Evolutionary conservation across 2,888 invertebrate species (phyloP).

Genomic region (Metalampra italica): DNA sequence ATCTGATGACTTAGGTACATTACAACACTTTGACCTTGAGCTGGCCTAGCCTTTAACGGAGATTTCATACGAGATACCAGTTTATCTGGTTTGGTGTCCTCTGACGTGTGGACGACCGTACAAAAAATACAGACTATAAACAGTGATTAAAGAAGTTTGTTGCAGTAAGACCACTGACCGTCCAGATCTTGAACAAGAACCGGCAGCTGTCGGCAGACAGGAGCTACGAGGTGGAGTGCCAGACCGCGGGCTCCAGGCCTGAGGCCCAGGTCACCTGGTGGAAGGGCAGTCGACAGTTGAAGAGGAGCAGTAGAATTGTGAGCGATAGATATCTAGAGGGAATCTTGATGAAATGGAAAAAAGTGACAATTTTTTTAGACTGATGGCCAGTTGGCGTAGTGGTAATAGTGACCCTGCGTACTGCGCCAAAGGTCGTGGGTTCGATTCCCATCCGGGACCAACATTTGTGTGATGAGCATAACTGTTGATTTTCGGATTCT

Average conservation of each 20-base stretch:
- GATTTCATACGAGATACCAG: no score
- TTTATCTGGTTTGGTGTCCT: no score
- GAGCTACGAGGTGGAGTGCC: conserved; percentile 90
- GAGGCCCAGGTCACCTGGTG: conserved; percentile 92
- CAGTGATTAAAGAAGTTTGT: conserved; percentile 33
- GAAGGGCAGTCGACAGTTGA: conserved; percentile 87
- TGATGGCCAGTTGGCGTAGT: no score
- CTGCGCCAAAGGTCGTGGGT: no score
- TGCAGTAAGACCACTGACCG: conserved; percentile 90
- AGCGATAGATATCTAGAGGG: conserved; percentile 69
- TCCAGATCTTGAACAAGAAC: conserved; percentile 89
- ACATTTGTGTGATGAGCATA: no score
- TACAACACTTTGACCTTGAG: no score
- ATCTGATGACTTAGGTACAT: no score
- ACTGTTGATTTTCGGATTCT: no score
- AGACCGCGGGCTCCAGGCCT: conserved; percentile 89
- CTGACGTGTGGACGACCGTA: no score
- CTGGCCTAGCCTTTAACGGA: not conserved
- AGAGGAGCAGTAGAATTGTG: conserved; percentile 86
- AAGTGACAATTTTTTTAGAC: no score
- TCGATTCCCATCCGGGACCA: no score
- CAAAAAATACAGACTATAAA: not conserved
- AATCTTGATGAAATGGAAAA: not conserved
- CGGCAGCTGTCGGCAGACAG: conserved; percentile 89
- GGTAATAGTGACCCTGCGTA: no score